Percentiles rank a stretch among this genome's conserved stretches.
phyloP scores from a whole-genome alignment of 2,797 vertebrate species.

The Calcarius lapponicus region DNA sequence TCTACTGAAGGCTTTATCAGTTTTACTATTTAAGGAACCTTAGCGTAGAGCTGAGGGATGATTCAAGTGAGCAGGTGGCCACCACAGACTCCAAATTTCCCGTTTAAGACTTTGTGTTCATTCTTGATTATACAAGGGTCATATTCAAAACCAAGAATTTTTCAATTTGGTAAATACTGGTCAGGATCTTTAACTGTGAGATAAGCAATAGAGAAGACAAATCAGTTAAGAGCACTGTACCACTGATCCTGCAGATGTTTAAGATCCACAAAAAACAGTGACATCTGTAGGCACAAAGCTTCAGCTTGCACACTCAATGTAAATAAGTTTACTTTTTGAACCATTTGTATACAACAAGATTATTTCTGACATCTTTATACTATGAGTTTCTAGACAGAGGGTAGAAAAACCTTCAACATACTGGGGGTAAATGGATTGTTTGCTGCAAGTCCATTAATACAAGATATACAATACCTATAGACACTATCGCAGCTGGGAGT shows the following conservation, averaged over 20 bases:
- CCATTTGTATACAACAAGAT: background rate
- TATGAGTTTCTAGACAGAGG: background rate
- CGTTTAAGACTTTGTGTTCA: background rate
- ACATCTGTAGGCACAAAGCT: background rate
- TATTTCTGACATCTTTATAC: background rate
- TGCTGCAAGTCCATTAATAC: background rate
- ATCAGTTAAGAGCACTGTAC: background rate
- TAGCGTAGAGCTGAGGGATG: fast-evolving
- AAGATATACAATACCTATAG: background rate
- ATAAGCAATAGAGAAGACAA: background rate
- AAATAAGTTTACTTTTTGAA: background rate
- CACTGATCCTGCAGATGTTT: background rate
- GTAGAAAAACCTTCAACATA: background rate
- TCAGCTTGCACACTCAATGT: background rate
- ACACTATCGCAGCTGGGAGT: background rate
- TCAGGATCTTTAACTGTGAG: background rate
- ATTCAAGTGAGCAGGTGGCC: background rate
- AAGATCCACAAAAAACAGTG: background rate
- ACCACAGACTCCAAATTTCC: background rate
- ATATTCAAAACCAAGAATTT: background rate
- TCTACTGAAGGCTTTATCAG: background rate
- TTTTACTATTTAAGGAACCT: background rate
- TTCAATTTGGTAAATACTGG: background rate
- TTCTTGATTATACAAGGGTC: background rate
- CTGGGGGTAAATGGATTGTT: background rate